phyloP scores from a whole-genome alignment of 2,888 invertebrate species.

The Lamellibrachia satsuma region DNA sequence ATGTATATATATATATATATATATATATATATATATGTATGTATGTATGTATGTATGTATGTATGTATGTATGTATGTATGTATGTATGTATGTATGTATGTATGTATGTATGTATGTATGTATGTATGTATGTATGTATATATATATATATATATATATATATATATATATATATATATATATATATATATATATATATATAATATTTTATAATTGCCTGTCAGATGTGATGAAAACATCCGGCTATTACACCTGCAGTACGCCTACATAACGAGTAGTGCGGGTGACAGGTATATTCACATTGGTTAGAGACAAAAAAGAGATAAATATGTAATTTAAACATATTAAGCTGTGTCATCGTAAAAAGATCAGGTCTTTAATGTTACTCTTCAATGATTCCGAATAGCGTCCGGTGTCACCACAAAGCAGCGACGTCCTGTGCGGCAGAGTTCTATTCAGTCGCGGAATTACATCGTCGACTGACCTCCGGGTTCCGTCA shows the following conservation, averaged over 20 bases:
- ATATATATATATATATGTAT: too few species aligned
- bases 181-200: not conserved
- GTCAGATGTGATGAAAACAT: not conserved
- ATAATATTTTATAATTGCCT: not conserved
- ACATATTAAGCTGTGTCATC: not conserved
- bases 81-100: too few species aligned
- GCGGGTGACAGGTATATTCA: not conserved
- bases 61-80: too few species aligned
- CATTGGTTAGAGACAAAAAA: not conserved
- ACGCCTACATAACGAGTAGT: not conserved
- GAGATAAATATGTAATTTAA: slow-evolving; percentile 12
- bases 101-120: too few species aligned
- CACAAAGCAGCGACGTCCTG: not conserved
- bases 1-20: too few species aligned
- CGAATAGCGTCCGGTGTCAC: slow-evolving; percentile 4
- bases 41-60: too few species aligned
- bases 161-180: too few species aligned
- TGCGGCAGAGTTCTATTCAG: not conserved
- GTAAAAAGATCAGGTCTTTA: not conserved
- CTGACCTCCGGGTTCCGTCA: not conserved
- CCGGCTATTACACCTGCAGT: not conserved
- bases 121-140: too few species aligned
- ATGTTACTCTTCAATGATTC: slow-evolving; percentile 17
- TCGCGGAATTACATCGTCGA: not conserved
- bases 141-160: too few species aligned